Conservation (phyloP, 2,888 invertebrate genomes). For the Lasioglossum zephyrum region DNA sequence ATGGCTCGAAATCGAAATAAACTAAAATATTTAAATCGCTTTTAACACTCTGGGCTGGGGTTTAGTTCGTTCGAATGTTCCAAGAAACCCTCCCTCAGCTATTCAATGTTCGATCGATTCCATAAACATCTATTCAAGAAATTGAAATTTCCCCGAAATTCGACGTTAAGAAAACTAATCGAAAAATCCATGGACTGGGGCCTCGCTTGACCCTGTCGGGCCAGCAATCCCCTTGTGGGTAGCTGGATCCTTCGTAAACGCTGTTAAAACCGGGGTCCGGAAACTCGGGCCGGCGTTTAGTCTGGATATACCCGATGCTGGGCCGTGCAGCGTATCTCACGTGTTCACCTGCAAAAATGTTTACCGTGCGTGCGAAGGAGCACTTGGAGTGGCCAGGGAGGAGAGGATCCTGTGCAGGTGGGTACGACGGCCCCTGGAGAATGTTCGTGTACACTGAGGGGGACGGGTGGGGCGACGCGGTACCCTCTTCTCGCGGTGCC, state of each 20-base stretch:
- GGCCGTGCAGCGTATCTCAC: conserved; percentile 50
- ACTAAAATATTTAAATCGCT: too few relatives aligned
- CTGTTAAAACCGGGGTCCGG: neutral
- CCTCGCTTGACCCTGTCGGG: neutral
- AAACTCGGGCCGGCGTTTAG: neutral
- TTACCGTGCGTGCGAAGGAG: conserved; percentile 68
- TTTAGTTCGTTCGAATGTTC: too few relatives aligned
- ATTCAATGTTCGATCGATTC: too few relatives aligned
- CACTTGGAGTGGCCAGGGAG: conserved; percentile 51
- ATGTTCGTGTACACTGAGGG: conserved; percentile 53
- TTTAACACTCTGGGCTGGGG: too few relatives aligned
- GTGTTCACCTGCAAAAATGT: conserved; percentile 69
- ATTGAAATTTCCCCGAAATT: too few relatives aligned
- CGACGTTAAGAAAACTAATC: too few relatives aligned
- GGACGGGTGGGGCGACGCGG: conserved; percentile 56
- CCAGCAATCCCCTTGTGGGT: neutral
- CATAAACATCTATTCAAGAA: too few relatives aligned
- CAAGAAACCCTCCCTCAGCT: too few relatives aligned
- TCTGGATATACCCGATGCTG: neutral
- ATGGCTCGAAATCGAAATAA: too few relatives aligned
- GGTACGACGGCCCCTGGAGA: conserved; percentile 71
- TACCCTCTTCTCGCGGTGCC: conserved; percentile 40
- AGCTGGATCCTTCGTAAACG: neutral
- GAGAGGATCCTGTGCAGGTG: conserved; percentile 66
- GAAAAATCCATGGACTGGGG: neutral